Evolutionary conservation across 37 sponge, comb jelly and placozoan genomes (phyloP).

Genomic region (Spongilla lacustris): DNA sequence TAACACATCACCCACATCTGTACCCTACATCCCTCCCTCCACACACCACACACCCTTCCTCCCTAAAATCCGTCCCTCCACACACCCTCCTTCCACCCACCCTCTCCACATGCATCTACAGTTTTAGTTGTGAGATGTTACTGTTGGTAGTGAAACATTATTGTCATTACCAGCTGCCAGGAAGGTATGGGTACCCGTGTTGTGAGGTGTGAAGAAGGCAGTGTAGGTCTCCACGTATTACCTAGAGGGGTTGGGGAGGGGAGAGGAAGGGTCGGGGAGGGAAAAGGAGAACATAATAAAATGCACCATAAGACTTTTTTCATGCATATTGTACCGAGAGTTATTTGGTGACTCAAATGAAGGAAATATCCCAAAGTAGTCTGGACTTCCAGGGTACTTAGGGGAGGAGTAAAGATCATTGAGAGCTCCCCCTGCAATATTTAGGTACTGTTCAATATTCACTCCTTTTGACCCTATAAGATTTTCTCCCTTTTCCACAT

Average conservation of each 20-base stretch:
- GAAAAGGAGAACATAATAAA: background rate
- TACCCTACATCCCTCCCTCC: too few species aligned
- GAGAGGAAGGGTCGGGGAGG: background rate
- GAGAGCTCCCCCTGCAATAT: conserved; percentile 4
- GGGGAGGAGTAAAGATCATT: conserved; percentile 3
- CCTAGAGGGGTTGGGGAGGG: background rate
- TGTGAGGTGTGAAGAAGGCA: conserved; percentile 66
- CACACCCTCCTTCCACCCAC: too few species aligned
- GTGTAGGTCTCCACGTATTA: conserved; percentile 60
- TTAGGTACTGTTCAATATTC: conserved; percentile 20
- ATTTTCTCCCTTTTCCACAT: too few species aligned
- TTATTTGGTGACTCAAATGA: conserved; percentile 23
- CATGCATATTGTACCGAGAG: background rate
- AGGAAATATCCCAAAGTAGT: conserved; percentile 28
- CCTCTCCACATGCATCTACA: background rate
- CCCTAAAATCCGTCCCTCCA: too few species aligned
- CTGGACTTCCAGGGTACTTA: conserved; percentile 48
- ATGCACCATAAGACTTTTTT: too few species aligned
- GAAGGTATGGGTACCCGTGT: conserved; percentile 54
- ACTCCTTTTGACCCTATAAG: conserved; percentile 67
- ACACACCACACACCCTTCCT: too few species aligned
- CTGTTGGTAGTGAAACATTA: conserved; percentile 10
- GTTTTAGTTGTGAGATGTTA: conserved; percentile 37
- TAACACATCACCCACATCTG: background rate
- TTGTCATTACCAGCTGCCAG: conserved; percentile 38